These are phyloP conservation scores for Pogonus chalceus DNA, from an alignment of 1,140 invertebrate genomes.

Conservation along the genomic window DNA sequence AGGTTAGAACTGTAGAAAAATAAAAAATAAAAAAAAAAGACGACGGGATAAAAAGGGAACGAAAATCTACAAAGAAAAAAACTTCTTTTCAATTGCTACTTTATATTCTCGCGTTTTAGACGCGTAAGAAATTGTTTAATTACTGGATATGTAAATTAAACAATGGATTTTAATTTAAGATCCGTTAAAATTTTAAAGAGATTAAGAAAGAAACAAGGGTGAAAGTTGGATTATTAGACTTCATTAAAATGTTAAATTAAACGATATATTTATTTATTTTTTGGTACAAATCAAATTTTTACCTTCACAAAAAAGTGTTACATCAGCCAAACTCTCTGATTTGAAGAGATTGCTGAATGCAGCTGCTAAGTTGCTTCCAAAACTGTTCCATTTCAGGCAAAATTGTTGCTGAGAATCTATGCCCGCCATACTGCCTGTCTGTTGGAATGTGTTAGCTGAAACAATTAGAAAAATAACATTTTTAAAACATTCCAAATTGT, in stretches of 20 bases:
- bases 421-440: conserved; percentile 42
- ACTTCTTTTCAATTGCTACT: no score
- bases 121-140: conserved; percentile 2
- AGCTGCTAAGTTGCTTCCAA: conserved; percentile 76
- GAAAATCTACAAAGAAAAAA: no score
- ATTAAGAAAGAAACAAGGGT: no score
- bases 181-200: no score
- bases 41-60: no score
- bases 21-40: no score
- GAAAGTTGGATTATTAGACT: no score
- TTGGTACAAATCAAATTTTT: no score
- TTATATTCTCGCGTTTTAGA: no score
- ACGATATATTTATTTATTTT: no score
- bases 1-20: no score
- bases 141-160: conserved; percentile 1
- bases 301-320: conserved; percentile 85
- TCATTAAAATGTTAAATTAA: no score
- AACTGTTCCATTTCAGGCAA: conserved; percentile 87
- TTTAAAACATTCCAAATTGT: conserved; percentile 12
- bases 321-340: conserved; percentile 80
- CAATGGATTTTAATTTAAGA: neutral
- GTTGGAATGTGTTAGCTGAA: conserved; percentile 45
- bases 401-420: conserved; percentile 85
- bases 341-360: conserved; percentile 81
- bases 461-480: conserved; percentile 17